Evolutionary conservation across 1,140 invertebrate species (phyloP).

Genomic region (silkworm (Bombyx mori)): ASM3026992v2 NC_085128.1:12788501-12789000

Average conservation of each 20-base stretch:
- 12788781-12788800: conserved; percentile 7
- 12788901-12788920: conserved; percentile 37
- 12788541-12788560: conserved; percentile 74
- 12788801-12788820: conserved; percentile 1
- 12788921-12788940: conserved; percentile 52
- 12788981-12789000: conserved; percentile 46
- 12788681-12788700: conserved; percentile 65
- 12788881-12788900: conserved; percentile 39
- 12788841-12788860: conserved; percentile 29
- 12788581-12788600: conserved; percentile 75
- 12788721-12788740: conserved; percentile 64
- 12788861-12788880: conserved; percentile 51
- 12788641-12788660: conserved; percentile 26
- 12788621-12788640: conserved; percentile 38
- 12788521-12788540: conserved; percentile 15
- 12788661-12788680: conserved; percentile 52
- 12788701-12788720: conserved; percentile 71
- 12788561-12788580: conserved; percentile 76
- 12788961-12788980: conserved; percentile 66
- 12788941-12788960: conserved; percentile 50
- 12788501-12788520: conserved; percentile 70
- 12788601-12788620: conserved; percentile 75
- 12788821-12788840: not conserved
- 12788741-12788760: conserved; percentile 53
- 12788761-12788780: conserved; percentile 11